Evolutionary conservation across 1,140 invertebrate genomes (phyloP).

Genomic region (Olivierus martensii): DNA sequence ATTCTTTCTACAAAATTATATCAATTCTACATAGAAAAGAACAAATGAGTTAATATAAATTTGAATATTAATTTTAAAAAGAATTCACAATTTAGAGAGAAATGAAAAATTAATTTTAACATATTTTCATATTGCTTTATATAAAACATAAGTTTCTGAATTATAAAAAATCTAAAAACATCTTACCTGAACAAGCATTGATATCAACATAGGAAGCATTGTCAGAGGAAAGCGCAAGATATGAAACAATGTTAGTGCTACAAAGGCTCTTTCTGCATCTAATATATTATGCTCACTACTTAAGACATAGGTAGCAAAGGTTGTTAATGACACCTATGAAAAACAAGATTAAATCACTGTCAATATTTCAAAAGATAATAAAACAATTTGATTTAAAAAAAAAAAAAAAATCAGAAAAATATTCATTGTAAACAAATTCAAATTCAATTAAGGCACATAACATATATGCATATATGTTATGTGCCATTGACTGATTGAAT

Average conservation of each 20-base stretch:
- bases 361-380: conserved; percentile 28
- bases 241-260: conserved; percentile 39
- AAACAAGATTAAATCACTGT: conserved; percentile 34
- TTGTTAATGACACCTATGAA: conserved; percentile 14
- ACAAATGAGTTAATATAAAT: too few species aligned
- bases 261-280: conserved; percentile 39
- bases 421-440: too few species aligned
- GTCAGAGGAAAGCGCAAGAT: conserved; percentile 38
- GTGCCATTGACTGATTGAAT: too few species aligned
- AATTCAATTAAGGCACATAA: too few species aligned
- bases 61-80: too few species aligned
- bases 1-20: too few species aligned
- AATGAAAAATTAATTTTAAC: conserved; percentile 33
- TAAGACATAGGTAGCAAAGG: conserved; percentile 29
- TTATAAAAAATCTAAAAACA: background rate
- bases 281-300: conserved; percentile 22
- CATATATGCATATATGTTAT: too few species aligned
- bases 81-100: too few species aligned
- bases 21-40: too few species aligned
- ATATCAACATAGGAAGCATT: conserved; percentile 36
- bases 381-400: background rate
- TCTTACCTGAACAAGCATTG: conserved; percentile 14
- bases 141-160: too few species aligned
- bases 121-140: conserved; percentile 28
- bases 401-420: background rate